Evolutionary conservation across 2,797 vertebrate genomes (phyloP), one percentile per base, ranked within the genome.

Genomic region (Hozukius guyotensis): DNA sequence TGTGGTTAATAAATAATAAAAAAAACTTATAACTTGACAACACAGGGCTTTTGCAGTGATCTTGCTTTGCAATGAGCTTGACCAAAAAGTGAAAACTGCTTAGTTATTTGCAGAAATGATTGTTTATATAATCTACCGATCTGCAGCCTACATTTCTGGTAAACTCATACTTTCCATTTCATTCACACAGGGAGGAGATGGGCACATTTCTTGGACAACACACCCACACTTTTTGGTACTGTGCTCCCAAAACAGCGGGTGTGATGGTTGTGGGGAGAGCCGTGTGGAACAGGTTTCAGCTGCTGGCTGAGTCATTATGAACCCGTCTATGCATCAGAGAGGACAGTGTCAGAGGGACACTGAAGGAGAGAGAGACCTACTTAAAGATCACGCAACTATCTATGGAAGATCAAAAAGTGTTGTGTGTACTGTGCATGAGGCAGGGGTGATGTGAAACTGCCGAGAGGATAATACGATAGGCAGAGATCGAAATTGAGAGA

Each of bases 151-250:
- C 92, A 88, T 83, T 94, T 93, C 91, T 91, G 82, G 93, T 93
- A 94, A 94, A 90, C 18, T 80, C 86, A 85, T 66, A 90, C 90
- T 93, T 93, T 94, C 91, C 83, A 87, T 93, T 93, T 93, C 82
- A 68, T 91, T 93, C 89, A 92, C 72, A 86, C 83, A 91, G 46
- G 89, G 86, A 92, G 72, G 77, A 8, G 78, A 87, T 86, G 81
- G 92, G 89, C 88, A 92, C 89, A 93, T 92, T 92, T 94, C 88
- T 92, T 94, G 91, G 92, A 93, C 89, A 89, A 71, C 49, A 86
- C 93, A 66, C 93, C 92, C 81, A 94, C 93, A 77, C 31, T 77
- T 89, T 91, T 89, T 90, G 72, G 57, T 89, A 80, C 61, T 80
- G 83, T 77, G 78, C 71, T 92, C 86, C 92, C 78, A 89, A 84